Conservation (phyloP, 2,888 invertebrate species). For the Schizaphis graminum region DNA sequence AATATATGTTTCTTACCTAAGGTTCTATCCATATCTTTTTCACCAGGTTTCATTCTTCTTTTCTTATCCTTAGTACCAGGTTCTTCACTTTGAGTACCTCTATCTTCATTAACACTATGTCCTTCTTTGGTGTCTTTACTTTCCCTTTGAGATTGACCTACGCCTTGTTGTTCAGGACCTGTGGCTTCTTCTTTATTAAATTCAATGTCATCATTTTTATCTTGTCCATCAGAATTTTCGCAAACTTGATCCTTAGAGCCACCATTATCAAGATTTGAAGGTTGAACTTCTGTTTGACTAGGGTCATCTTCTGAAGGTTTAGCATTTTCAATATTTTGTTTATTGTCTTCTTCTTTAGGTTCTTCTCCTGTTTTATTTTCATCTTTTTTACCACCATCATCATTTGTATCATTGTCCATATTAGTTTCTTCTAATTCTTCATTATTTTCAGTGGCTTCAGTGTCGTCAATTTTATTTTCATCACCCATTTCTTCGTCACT, state of each 20-base stretch:
- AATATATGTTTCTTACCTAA: slow-evolving; percentile 72
- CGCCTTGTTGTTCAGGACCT: slow-evolving; percentile 75
- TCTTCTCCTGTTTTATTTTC: slow-evolving; percentile 70
- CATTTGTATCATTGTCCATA: slow-evolving; percentile 69
- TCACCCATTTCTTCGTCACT: slow-evolving; percentile 72
- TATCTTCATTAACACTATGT: slow-evolving; percentile 70
- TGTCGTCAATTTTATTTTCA: slow-evolving; percentile 70
- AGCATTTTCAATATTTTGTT: slow-evolving; percentile 70
- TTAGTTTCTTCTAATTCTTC: slow-evolving; percentile 69
- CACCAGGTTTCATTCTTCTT: slow-evolving; percentile 80
- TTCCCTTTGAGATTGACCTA: slow-evolving; percentile 79
- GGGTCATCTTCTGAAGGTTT: slow-evolving; percentile 72
- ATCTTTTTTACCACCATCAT: slow-evolving; percentile 68
- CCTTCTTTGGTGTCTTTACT: slow-evolving; percentile 72
- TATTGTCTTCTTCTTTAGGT: slow-evolving; percentile 71
- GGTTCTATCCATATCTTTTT: slow-evolving; percentile 81
- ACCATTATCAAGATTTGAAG: slow-evolving; percentile 70
- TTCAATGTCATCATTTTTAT: slow-evolving; percentile 50
- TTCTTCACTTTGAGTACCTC: slow-evolving; percentile 70
- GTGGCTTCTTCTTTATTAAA: slow-evolving; percentile 65
- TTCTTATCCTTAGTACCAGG: slow-evolving; percentile 72
- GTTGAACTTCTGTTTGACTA: slow-evolving; percentile 67
- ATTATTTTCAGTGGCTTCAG: slow-evolving; percentile 66
- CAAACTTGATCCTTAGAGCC: slow-evolving; percentile 72
- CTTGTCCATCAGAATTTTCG: slow-evolving; percentile 41